phyloP scores from a whole-genome alignment of 35 echinoderm and acorn worm species.

The Hemicentrotus pulcherrimus region DNA sequence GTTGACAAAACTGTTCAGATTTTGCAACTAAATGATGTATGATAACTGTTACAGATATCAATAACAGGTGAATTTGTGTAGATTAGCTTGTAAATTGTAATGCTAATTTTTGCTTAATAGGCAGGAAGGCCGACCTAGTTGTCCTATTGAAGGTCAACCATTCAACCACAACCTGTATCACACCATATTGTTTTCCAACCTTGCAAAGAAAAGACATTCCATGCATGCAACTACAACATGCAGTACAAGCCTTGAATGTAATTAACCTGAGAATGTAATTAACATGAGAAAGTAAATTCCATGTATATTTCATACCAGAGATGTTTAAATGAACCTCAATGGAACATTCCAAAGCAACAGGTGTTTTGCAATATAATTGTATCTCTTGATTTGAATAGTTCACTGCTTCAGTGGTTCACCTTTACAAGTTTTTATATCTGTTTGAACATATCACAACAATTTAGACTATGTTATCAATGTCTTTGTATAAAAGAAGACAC shows the following conservation, averaged over 20 bases:
- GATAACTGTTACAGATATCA: too few relatives aligned
- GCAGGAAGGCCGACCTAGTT: background rate
- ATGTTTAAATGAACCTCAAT: background rate
- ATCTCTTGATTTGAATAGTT: too few relatives aligned
- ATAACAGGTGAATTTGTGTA: too few relatives aligned
- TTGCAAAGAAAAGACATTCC: background rate
- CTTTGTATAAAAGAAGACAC: too few relatives aligned
- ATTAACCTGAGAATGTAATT: background rate
- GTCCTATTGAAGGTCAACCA: background rate
- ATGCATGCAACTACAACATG: background rate
- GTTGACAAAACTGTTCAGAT: too few relatives aligned
- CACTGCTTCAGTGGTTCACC: too few relatives aligned
- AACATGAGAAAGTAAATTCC: background rate
- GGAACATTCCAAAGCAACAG: background rate
- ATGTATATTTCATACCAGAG: background rate
- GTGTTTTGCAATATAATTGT: background rate
- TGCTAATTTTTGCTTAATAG: too few relatives aligned
- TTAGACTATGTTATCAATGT: too few relatives aligned
- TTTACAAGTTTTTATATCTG: too few relatives aligned
- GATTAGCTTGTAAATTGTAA: too few relatives aligned
- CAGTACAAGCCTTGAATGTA: background rate
- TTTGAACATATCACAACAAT: too few relatives aligned
- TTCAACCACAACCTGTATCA: background rate
- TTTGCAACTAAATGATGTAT: too few relatives aligned
- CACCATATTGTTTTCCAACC: background rate